Evolutionary conservation across 2,888 invertebrate genomes (phyloP), one percentile per base, ranked within the genome.

Genomic region (Ecdyonurus torrentis): DNA sequence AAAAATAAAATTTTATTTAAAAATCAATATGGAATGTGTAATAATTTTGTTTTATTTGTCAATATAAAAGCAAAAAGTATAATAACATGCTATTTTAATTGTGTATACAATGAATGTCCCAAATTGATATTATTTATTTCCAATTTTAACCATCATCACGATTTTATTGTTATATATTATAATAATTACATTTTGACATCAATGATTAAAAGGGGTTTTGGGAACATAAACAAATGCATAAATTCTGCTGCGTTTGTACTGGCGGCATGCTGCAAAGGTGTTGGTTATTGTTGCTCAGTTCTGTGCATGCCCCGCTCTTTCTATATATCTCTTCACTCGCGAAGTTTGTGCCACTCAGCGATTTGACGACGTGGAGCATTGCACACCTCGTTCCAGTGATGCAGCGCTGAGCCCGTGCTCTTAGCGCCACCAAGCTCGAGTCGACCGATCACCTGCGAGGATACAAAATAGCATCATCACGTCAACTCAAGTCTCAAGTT

Each of bases 291-390:
- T 15, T 37, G 37, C 15, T 15, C 37, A 10, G 7, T 37, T 37
- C 37, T 10, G 37, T 37, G 7, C n/a, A n/a, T 37, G 7, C 15
- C 37, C 37, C 37, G 37, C 37, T n/a, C n/a, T n/a, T n/a, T n/a
- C n/a, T n/a, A n/a, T n/a, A 61, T 61, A 25, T 24, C 23, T 59
- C 63, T 63, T 80, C 84, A 93, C 83, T 93, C 93, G 77, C 89
- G 86, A 70, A 98, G 83, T 79, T 96, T 95, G 82, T 99, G 98
- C 98, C 98, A 99, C 78, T 98, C 96, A 67, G 98, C 98, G 74
- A 98, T 96, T 81, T 98, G 98, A 68, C 97, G 87, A 69, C 96
- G 85, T 61, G 97, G 96, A 69, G 95, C 95, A 73, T 89, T 93
- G 80, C 94, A 91, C 69, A 97, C 95, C 80, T 97, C 96, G 72